phyloP scores from a whole-genome alignment of 2,113 vertebrate genomes.

The Sprattus sprattus region DNA sequence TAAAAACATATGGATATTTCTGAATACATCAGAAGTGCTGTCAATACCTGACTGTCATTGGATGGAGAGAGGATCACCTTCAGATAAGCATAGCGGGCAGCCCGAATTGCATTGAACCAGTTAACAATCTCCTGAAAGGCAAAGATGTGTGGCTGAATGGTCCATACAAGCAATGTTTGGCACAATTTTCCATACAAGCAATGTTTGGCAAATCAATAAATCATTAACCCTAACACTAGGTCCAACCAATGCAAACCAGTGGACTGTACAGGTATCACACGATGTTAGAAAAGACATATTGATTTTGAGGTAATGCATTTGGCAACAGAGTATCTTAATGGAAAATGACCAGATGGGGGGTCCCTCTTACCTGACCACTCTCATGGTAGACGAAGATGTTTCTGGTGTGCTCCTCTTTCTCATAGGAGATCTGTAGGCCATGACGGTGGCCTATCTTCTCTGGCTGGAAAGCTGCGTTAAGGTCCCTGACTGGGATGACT shows the following conservation, averaged over 20 bases:
- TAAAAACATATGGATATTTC: not conserved
- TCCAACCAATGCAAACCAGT: not conserved
- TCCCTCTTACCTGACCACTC: slow-evolving; percentile 74
- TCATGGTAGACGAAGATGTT: slow-evolving; percentile 89
- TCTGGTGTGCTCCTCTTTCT: slow-evolving; percentile 67
- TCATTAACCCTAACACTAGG: not conserved
- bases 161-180: not conserved
- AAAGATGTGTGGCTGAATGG: not conserved
- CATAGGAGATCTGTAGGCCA: slow-evolving; percentile 86
- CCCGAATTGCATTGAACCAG: slow-evolving; percentile 91
- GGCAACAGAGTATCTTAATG: too few species aligned
- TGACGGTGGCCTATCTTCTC: slow-evolving; percentile 83
- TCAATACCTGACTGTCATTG: slow-evolving; percentile 77
- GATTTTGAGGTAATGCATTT: too few species aligned
- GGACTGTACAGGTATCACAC: not conserved
- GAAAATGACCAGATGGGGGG: too few species aligned
- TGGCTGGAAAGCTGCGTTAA: slow-evolving; percentile 89
- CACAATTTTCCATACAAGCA: not conserved
- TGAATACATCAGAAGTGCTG: not conserved
- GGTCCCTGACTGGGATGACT: slow-evolving; percentile 76
- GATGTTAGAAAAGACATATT: not conserved
- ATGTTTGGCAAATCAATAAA: not conserved
- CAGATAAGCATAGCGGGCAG: slow-evolving; percentile 83
- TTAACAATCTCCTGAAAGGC: slow-evolving; percentile 84
- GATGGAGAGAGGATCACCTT: slow-evolving; percentile 79